Base-by-base conservation (phyloP, 2,113 vertebrate genomes). In the Benitochromis conjunctus region DNA sequence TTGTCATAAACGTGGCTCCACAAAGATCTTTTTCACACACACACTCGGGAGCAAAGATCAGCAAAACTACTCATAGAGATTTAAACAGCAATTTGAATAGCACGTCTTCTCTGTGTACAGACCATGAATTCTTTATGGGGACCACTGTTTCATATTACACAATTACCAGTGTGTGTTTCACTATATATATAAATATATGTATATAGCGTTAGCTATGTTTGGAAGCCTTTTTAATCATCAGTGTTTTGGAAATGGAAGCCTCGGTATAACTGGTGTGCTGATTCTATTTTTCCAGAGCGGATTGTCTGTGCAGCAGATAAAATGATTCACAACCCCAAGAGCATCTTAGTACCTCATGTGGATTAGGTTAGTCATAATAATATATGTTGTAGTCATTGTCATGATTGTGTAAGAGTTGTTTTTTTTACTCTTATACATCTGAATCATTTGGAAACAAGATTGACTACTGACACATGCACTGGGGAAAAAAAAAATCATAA, bases 1-100 rank as follows among this genome's bases (percentile, higher is more conserved):
- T n/a, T n/a, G n/a, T n/a, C n/a, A n/a, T n/a, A n/a, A n/a, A n/a
- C n/a, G 48, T 48, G 57, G n/a, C 56, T 19, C 26, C 74, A 1
- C 16, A 79, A 9, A 82, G 89, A 79, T 54, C 80, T 82, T 86
- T 82, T 78, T 36, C 57, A 71, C 84, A 81, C 84, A 81, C 86
- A 71, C 78, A 74, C 43, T 55, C 53, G 13, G 54, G 48, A 79
- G n/a, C 8, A 58, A 77, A 60, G 71, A 84, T 60, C 66, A 85
- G 77, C 66, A 87, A 41, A 66, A 21, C 76, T 5, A 24, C 2
- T 6, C 2, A 4, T 9, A 54, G 16, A 83, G 66, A 43, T 77
- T 31, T 24, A 89, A 62, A 85, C 1, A 29, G 24, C 19, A 5
- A 78, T 69, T 14, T 56, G 21, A 85, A 82, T 48, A 58, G 24